Percentiles rank a stretch among this genome's conserved stretches.
phyloP scores from a whole-genome alignment of 30 jellyfish, hydroid and myxozoan species.

The Hydractinia echinata region DNA sequence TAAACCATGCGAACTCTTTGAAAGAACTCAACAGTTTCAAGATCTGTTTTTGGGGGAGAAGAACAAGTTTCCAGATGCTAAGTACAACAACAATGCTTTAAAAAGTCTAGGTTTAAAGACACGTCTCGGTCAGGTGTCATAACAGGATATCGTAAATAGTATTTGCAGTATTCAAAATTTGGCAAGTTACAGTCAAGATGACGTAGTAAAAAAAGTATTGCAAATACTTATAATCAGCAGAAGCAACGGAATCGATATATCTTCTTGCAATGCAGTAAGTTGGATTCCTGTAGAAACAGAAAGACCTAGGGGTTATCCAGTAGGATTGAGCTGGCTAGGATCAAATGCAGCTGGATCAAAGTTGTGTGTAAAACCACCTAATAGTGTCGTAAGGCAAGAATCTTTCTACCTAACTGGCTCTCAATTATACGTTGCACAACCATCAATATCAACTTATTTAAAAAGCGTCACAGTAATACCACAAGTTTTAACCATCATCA shows the following conservation, averaged over 20 bases:
- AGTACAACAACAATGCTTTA: constrained; percentile 15
- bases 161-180: neutral
- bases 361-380: neutral
- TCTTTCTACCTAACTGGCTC: neutral
- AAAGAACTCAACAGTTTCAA: neutral
- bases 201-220: neutral
- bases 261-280: neutral
- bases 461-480: no score
- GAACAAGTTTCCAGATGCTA: constrained; percentile 42
- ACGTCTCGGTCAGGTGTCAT: constrained; percentile 18
- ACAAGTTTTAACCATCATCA: neutral
- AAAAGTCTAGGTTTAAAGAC: constrained; percentile 39
- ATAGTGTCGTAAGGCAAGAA: neutral
- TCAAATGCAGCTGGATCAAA: neutral
- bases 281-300: constrained; percentile 38
- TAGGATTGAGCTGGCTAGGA: constrained; percentile 35
- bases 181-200: neutral
- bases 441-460: neutral
- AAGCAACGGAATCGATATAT: neutral
- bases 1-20: constrained; percentile 38
- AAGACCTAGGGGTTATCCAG: constrained; percentile 46
- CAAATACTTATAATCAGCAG: neutral
- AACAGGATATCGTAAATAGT: constrained; percentile 18
- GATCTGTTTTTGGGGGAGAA: constrained; percentile 28
- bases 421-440: neutral